Evolutionary conservation across 1,140 invertebrate species (phyloP), one percentile per base, ranked within the genome.

Genomic region (Cylas formicarius): DNA sequence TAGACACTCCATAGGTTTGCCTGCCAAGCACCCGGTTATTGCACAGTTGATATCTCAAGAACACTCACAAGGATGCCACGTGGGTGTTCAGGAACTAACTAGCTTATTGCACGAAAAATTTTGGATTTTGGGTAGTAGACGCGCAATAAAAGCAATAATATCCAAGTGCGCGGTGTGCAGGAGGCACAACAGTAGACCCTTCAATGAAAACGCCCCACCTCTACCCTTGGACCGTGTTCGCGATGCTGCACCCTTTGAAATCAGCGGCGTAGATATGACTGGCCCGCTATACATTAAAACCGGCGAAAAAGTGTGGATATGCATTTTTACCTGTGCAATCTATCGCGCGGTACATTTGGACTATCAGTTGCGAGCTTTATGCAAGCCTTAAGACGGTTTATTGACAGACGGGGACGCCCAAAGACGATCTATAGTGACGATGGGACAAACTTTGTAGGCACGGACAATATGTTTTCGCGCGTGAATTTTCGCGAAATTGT

Each of bases 291-390:
- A 39, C 35, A 23, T 66, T 5, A 55, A 54, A 33, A 48, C 5
- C 3, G 42, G 41, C 10, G 14, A 49, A 28, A 66, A 68, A 34
- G 49, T 44, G 1, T 65, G 61, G 61, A 42, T 66, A 22, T 56
- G 58, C 32, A 21, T 67, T 8, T 67, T 67, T 32, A 63, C 65
- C 2, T 67, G 63, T 44, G 56, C 57, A 0, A 51, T 58, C 10
- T 64, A 59, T 41, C 29, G 61, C 35, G 63, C 60, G 2, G 47
- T 69, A 6, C 63, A 69, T 50, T 32, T 69, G 8, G 65, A 69
- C 34, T 67, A 9, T 55, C 56, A 1, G 61, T 58, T 5, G 50
- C 52, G n/a, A 36, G 22, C 16, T 67, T 66, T 53, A 20, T 67
- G 3, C 44, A 56, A 33, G 55, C 50, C 1, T 45, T 67, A 3